Evolutionary conservation across 2,797 vertebrate genomes (phyloP).

Genomic region (Rhinella marina): DNA sequence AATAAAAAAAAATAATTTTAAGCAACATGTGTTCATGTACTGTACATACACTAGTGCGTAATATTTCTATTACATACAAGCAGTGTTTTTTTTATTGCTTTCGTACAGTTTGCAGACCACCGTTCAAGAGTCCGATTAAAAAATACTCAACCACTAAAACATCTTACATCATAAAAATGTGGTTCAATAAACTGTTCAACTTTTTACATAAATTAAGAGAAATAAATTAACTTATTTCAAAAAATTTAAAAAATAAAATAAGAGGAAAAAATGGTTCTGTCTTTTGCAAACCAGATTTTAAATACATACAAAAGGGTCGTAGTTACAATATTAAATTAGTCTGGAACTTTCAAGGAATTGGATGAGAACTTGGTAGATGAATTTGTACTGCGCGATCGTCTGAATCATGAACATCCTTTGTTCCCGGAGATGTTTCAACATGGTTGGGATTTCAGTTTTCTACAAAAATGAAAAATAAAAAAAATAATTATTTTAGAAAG

Average conservation of each 20-base stretch:
- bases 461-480: conserved; percentile 70
- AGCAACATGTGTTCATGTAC: background rate
- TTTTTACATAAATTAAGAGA: conserved; percentile 57
- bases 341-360: conserved; percentile 95
- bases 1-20: background rate
- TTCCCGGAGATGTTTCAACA: conserved; percentile 88
- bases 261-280: background rate
- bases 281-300: background rate
- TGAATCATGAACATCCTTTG: conserved; percentile 97
- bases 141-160: background rate
- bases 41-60: background rate
- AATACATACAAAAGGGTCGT: background rate
- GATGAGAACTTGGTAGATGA: conserved; percentile 96
- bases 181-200: conserved; percentile 43
- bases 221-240: conserved; percentile 56
- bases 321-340: conserved; percentile 82
- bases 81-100: background rate
- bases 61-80: background rate
- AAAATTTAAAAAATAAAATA: conserved; percentile 61
- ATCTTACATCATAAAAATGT: conserved; percentile 35
- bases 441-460: conserved; percentile 90
- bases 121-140: background rate
- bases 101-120: background rate
- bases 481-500: background rate
- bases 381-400: conserved; percentile 95